Base-by-base conservation (phyloP, 2,113 vertebrate species). In the Cyprinodon brontotheroides region DNA sequence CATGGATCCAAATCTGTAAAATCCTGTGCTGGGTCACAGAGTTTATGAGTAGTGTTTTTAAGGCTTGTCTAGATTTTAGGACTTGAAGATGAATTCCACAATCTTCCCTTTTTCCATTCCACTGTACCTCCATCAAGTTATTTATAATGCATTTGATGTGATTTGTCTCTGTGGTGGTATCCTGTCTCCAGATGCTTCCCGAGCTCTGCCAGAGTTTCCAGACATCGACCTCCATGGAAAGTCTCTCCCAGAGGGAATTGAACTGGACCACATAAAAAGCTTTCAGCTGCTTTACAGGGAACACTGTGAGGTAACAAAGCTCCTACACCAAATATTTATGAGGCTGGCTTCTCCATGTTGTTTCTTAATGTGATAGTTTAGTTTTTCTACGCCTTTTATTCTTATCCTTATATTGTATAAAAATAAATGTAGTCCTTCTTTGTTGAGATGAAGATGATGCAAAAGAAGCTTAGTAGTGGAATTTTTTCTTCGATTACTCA, bases 201-300 rank as follows among this genome's bases (percentile, higher is more conserved):
- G 95, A 86, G 92, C 94, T 71, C 95, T 98, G 50, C 96, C 97
- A 40, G 96, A 97, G 82, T 97, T 98, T 77, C 89, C 94, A 60
- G 97, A 97, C 74, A 93, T 98, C 1, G 96, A 97, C 77, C 92
- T 97, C 40, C 95, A 96, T 81, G 96, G 95, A 64, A 97, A 96
- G 75, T 80, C 94, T 74, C 91, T 96, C 48, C 97, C 97, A 0
- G 96, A 97, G 70, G 96, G 96, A 6, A 88, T 97, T 0, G 94
- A 95, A 61, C 90, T 96, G 0, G 96, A 96, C 82, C 96, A 97
- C 77, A 88, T 97, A 79, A 97, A 96, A 90, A 95, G 95, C 91
- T 97, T 97, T 91, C 97, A 98, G 91, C 84, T 96, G 88, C 95
- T 98, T 40, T 98, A 97, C 92, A 95, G 96, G 88, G 97, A 97